Conservation (phyloP, 2,113 vertebrate genomes). For the Campylorhamphus procurvoides region DNA sequence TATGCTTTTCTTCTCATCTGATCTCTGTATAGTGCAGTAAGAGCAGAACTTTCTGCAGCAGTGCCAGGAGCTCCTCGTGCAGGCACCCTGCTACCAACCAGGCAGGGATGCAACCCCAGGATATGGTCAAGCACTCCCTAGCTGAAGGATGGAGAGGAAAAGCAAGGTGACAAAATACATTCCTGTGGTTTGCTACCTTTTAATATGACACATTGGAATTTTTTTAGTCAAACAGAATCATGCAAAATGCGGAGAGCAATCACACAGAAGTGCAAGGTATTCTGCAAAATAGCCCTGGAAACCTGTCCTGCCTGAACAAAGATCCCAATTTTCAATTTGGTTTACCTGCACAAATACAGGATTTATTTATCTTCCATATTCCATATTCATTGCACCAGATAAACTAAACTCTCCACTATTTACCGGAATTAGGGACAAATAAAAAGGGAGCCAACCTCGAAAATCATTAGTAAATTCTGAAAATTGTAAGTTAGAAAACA, state of each 20-base stretch:
- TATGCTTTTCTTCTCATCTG: neutral
- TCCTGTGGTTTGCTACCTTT: neutral
- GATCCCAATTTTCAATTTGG: neutral
- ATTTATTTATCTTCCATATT: neutral
- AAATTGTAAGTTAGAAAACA: neutral
- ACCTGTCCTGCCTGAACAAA: accelerated
- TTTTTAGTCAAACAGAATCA: neutral
- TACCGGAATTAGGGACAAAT: neutral
- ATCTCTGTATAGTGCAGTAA: neutral
- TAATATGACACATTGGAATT: neutral
- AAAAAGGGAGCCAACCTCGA: neutral
- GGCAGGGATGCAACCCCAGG: neutral
- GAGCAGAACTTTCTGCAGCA: neutral
- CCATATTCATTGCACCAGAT: neutral
- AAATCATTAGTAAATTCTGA: neutral
- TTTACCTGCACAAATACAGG: neutral
- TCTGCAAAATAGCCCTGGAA: neutral
- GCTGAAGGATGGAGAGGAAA: neutral
- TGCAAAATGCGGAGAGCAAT: neutral
- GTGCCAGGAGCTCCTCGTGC: neutral
- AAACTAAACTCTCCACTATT: neutral
- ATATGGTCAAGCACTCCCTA: neutral
- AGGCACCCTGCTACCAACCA: neutral
- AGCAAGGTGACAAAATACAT: neutral
- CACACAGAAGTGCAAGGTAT: neutral